Conservation (phyloP, 2,888 invertebrate species). For the Drosophila anomelani region DNA sequence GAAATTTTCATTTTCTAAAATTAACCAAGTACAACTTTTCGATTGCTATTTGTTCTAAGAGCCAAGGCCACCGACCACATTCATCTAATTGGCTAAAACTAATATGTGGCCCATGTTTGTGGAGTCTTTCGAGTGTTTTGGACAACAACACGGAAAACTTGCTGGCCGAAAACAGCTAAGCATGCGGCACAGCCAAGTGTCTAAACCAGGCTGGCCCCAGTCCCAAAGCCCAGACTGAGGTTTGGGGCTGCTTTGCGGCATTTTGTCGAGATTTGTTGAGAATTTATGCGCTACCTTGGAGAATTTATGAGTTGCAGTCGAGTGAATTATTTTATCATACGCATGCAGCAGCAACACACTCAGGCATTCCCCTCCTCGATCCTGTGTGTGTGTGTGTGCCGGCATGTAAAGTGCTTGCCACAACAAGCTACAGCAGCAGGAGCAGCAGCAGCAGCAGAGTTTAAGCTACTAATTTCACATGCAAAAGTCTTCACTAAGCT, state of each 20-base stretch:
- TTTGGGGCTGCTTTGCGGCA: conserved; percentile 76
- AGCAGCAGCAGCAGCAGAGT: conserved; percentile 37
- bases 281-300: conserved; percentile 80
- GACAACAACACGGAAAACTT: conserved; percentile 9
- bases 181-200: conserved; percentile 40
- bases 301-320: conserved; percentile 81
- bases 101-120: conserved; percentile 59
- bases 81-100: conserved; percentile 52
- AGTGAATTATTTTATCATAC: conserved; percentile 82
- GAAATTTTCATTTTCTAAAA: neutral
- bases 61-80: conserved; percentile 7
- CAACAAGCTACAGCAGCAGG: conserved; percentile 65
- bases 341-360: conserved; percentile 71
- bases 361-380: neutral
- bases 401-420: conserved; percentile 63
- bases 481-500: conserved; percentile 80
- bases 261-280: conserved; percentile 78
- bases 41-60: conserved; percentile 11
- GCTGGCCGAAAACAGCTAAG: conserved; percentile 32
- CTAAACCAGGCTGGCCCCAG: conserved; percentile 20
- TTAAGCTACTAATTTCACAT: conserved; percentile 81
- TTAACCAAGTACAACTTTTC: conserved; percentile 7
- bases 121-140: conserved; percentile 21
- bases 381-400: conserved; percentile 6
- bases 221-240: conserved; percentile 54